Conservation (phyloP, 92 coral and sea anemone species). For the Epizoanthus fatuus region DNA sequence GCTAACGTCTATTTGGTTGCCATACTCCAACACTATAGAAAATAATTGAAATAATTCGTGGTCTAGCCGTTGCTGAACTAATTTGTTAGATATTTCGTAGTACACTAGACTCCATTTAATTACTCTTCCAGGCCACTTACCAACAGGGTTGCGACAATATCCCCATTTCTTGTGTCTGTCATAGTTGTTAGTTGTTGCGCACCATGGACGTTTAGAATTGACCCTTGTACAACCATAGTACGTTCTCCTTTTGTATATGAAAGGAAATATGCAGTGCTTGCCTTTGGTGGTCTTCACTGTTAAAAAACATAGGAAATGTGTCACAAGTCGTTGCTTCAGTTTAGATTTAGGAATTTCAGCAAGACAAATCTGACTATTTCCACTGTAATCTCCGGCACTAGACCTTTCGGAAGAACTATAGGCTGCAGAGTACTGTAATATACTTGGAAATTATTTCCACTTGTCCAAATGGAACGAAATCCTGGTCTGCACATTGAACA, state of each 20-base stretch:
- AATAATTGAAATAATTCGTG: too few relatives aligned
- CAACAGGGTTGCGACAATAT: constrained; percentile 18
- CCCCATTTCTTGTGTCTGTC: constrained; percentile 27
- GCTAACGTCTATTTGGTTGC: too few relatives aligned
- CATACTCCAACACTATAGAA: too few relatives aligned
- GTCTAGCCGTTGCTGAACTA: neutral
- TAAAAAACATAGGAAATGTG: neutral
- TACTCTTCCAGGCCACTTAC: neutral
- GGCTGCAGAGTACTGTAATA: too few relatives aligned
- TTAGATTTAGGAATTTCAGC: neutral
- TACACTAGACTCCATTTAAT: neutral
- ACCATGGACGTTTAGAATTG: constrained; percentile 18
- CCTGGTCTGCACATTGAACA: too few relatives aligned
- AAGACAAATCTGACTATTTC: neutral
- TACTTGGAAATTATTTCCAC: too few relatives aligned
- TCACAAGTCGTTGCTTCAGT: neutral
- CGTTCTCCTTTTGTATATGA: constrained; percentile 1
- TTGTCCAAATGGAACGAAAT: too few relatives aligned
- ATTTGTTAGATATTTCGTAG: neutral
- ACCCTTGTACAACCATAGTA: constrained; percentile 10
- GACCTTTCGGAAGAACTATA: too few relatives aligned
- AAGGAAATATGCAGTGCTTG: constrained; percentile 5
- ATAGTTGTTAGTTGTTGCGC: constrained; percentile 10
- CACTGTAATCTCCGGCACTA: too few relatives aligned
- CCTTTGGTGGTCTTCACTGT: constrained; percentile 26